Conservation (phyloP, 1,140 invertebrate genomes). For the Saccostrea glomerata region DNA sequence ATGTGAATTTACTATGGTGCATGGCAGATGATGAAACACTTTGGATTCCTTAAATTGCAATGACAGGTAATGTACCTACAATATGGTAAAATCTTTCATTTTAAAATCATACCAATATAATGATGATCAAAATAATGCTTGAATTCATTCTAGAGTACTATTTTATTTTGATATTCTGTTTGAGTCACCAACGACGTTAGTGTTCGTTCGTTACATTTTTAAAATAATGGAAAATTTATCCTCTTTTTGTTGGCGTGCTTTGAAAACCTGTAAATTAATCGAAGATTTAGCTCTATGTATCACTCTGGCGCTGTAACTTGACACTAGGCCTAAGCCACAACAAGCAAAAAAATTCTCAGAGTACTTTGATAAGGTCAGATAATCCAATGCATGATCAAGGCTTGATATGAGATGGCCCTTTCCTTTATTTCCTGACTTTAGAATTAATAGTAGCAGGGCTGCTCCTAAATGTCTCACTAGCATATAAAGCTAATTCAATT, state of each 20-base stretch:
- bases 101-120: background rate
- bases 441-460: no score
- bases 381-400: no score
- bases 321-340: background rate
- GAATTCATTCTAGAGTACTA: background rate
- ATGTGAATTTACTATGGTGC: conserved; percentile 31
- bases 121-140: background rate
- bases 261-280: background rate
- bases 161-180: background rate
- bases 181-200: background rate
- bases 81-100: background rate
- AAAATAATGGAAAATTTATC: background rate
- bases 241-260: background rate
- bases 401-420: no score
- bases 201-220: background rate
- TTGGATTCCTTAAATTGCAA: conserved; percentile 28
- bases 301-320: background rate
- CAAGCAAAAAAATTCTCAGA: background rate
- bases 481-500: no score
- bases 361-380: no score
- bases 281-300: no score
- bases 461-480: no score
- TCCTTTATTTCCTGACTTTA: no score
- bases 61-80: conserved; percentile 6
- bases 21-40: conserved; percentile 22